Evolutionary conservation across 2,113 vertebrate species (phyloP), one percentile per base, ranked within the genome.

Genomic region (Limnothrissa miodon): DNA sequence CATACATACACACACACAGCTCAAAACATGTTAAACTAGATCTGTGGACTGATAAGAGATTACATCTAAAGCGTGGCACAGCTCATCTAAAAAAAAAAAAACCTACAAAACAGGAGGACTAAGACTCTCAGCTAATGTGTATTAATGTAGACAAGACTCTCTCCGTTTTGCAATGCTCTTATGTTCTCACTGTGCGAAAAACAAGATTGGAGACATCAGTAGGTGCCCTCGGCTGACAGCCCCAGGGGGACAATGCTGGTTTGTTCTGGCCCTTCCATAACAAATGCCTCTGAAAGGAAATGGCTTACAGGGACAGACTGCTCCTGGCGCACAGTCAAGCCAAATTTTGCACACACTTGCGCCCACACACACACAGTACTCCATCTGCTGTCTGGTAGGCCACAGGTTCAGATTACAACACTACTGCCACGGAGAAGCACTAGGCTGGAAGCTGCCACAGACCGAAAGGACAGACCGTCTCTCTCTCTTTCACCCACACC

Each of bases 211-310:
- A 48, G 46, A 48, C 46, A 48, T 59, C 6, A 66, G 59, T 33
- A 29, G 59, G n/a, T 66, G n/a, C 59, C 9, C 59, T 66, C 59
- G 29, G 59, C 13, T 66, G 29, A 33, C 59, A 66, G 59, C 29
- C 59, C 59, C 59, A 66, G 59, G 59, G 33, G 59, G 59, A 66
- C 59, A 66, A 33, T 66, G 25, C 59, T 66, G 59, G 59, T 33
- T 66, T 66, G 59, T 66, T 66, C 59, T 66, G 25, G 25, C 59
- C 29, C 33, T 66, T 33, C 59, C 59, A 66, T 66, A 66, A 66
- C 59, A 66, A 66, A 66, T 66, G 8, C 25, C 59, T 29, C n/a
- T 15, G 29, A 66, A n/a, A 66, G 59, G 59, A 66, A 66, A 66
- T 66, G 59, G 59, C 59, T 66, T 66, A 33, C 8, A 66, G 59